These are phyloP conservation scores for Drosophila simulans DNA, from an alignment of 1,140 invertebrate species.

Conservation along the genomic window DNA sequence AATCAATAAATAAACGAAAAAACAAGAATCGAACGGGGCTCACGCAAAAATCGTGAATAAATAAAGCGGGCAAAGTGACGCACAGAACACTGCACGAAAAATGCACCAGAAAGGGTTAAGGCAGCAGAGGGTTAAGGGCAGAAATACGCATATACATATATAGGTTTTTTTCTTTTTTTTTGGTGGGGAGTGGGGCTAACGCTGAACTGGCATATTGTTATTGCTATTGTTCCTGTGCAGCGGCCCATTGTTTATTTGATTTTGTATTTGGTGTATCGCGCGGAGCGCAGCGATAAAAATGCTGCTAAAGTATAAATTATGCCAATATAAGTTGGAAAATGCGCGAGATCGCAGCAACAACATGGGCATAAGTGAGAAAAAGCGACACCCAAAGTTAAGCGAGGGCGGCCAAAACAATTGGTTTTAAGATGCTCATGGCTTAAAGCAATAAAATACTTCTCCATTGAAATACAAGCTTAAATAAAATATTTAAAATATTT, in stretches of 20 bases:
- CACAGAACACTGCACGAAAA: conserved; percentile 40
- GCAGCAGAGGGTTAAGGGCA: neutral
- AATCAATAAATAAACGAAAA: conserved; percentile 52
- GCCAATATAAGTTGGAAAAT: conserved; percentile 73
- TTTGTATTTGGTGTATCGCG: conserved; percentile 62
- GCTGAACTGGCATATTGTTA: conserved; percentile 61
- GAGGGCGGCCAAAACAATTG: neutral
- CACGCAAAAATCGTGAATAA: conserved; percentile 66
- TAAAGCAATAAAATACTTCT: no score
- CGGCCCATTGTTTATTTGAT: conserved; percentile 73
- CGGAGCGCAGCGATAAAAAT: conserved; percentile 79
- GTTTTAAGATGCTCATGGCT: neutral
- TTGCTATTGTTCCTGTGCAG: conserved; percentile 42
- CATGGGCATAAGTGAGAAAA: conserved; percentile 5
- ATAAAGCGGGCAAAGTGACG: conserved; percentile 57
- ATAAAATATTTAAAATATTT: no score
- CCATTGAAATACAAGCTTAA: no score
- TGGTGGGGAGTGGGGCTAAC: conserved; percentile 41
- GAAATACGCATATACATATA: neutral
- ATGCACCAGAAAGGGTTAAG: conserved; percentile 19
- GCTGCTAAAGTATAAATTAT: conserved; percentile 82
- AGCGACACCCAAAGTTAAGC: conserved; percentile 4
- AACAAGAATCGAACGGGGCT: conserved; percentile 29
- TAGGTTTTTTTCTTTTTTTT: neutral
- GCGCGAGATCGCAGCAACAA: conserved; percentile 29